These are phyloP conservation scores for Mechanitis messenoides DNA, from an alignment of 2,888 invertebrate species.

Conservation along the genomic window DNA sequence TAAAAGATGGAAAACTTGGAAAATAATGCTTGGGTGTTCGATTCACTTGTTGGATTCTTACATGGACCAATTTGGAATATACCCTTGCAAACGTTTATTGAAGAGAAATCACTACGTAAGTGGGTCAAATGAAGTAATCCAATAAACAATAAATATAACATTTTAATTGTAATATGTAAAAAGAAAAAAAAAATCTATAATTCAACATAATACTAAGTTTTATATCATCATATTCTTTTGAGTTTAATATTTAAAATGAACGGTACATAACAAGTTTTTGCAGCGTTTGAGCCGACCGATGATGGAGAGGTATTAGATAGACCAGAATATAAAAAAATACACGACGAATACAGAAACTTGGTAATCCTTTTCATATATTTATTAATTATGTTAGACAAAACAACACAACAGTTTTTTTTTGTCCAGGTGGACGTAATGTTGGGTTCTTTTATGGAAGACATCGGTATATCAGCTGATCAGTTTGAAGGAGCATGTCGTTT, in stretches of 20 bases:
- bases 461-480: constrained; percentile 91
- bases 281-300: constrained; percentile 90
- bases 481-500: constrained; percentile 86
- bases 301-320: constrained; percentile 80
- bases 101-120: constrained; percentile 94
- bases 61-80: constrained; percentile 96
- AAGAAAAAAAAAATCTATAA: background rate
- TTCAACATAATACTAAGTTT: too few relatives aligned
- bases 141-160: background rate
- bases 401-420: constrained; percentile 7
- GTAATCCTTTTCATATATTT: constrained; percentile 60
- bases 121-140: constrained; percentile 26
- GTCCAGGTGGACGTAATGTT: constrained; percentile 89
- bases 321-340: constrained; percentile 85
- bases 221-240: too few relatives aligned
- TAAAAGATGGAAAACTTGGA: constrained; percentile 58
- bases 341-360: constrained; percentile 91
- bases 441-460: constrained; percentile 94
- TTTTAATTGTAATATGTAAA: too few relatives aligned
- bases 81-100: constrained; percentile 92
- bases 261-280: constrained; percentile 18
- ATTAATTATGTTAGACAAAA: background rate
- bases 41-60: constrained; percentile 92
- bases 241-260: background rate
- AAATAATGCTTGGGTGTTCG: constrained; percentile 92